phyloP scores from a whole-genome alignment of 1,140 invertebrate genomes.

The Drosophila pseudoobscura region DNA sequence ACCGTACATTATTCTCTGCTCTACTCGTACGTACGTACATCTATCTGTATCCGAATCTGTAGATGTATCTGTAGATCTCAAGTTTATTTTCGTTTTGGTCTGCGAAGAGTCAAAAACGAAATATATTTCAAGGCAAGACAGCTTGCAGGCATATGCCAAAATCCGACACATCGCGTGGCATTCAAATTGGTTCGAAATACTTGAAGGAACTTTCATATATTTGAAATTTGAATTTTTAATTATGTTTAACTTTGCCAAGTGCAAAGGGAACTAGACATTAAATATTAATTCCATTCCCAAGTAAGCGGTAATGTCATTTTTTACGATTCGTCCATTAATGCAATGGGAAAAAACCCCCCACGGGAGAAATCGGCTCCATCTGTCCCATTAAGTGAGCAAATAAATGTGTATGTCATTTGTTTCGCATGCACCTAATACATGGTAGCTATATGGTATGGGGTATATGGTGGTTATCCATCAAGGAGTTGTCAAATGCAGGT shows the following conservation, averaged over 20 bases:
- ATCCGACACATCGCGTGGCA: conserved; percentile 16
- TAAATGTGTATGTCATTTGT: conserved; percentile 8
- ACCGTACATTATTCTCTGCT: not conserved
- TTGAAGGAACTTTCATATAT: not conserved
- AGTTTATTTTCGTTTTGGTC: conserved; percentile 41
- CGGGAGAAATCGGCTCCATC: conserved; percentile 6
- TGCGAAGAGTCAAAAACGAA: conserved; percentile 3
- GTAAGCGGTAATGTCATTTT: conserved; percentile 1
- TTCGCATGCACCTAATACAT: not conserved
- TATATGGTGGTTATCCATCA: conserved; percentile 6
- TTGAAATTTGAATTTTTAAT: conserved; percentile 8
- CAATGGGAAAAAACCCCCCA: conserved; percentile 4
- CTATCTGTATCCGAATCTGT: not conserved
- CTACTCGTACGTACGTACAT: not conserved
- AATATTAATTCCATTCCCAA: too few species aligned
- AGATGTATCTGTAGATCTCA: conserved; percentile 6
- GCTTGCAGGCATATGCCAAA: conserved; percentile 23
- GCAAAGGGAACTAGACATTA: too few species aligned
- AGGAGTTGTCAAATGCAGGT: conserved; percentile 43
- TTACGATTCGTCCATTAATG: conserved; percentile 19
- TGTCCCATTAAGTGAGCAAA: not conserved
- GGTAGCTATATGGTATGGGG: too few species aligned
- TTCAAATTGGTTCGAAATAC: conserved; percentile 19
- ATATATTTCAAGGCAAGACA: conserved; percentile 47
- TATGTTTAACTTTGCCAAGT: conserved; percentile 1